Evolutionary conservation across 2,888 invertebrate species (phyloP), one percentile per base, ranked within the genome.

Genomic region (Plutella xylostella): DNA sequence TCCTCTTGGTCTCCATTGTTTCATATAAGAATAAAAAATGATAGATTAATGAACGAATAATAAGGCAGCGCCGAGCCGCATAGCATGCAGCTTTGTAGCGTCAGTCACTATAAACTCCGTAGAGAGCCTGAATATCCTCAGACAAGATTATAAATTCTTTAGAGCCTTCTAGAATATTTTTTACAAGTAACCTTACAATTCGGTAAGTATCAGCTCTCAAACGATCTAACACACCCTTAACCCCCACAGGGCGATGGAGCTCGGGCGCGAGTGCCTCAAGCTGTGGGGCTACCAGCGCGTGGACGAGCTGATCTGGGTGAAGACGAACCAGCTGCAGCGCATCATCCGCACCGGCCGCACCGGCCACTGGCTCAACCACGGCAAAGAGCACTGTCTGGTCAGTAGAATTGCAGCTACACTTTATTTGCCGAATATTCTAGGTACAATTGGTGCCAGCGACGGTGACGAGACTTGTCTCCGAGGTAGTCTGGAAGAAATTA

Each of bases 281-380:
- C 75, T 97, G 11, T 98, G 98, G 98, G 98, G 98, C 9, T 98
- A 98, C 65, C 94, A 96, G 63, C 87, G 97, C 40, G 95, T 97
- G 2, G 98, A 98, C 68, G 98, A 98, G 69, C 88, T 98, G 33
- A 98, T 98, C 59, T 98, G 98, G 98, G 98, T 98, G 45, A 98
- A 98, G 82, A 98, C 98, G 0, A 98, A 98, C 77, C 98, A 98
- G 68, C 77, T 98, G 48, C 98, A 98, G 69, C 84, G 98, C 48
- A 98, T 98, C 58, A 98, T 98, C 58, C 86, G 98, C 22, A 98
- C 98, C 0, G 98, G 98, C 0, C 86, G 98, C 45, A 98, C 98
- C 0, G 98, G 98, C 0, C 98, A 98, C 74, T 98, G 98, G 98
- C 84, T 98, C 20, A 98, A 98, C 73, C 98, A 98, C 68, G 98